Evolutionary conservation across 2,113 vertebrate genomes (phyloP).

Genomic region (Maccullochella peelii): DNA sequence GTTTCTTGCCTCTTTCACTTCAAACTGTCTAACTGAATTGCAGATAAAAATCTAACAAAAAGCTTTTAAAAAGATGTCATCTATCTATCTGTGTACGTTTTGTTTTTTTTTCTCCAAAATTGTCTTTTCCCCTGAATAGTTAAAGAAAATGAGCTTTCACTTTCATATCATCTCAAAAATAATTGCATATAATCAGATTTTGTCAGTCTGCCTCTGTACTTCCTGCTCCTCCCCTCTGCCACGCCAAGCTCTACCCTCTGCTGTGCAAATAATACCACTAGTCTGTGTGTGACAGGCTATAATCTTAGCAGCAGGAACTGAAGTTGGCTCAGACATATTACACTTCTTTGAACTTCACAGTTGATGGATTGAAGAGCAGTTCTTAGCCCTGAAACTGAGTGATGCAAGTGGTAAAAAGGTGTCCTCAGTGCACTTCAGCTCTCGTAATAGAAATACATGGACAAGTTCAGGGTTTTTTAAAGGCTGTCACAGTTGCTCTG

Average conservation of each 20-base stretch:
- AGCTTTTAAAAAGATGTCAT: conserved; percentile 1
- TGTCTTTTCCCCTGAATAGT: conserved; percentile 4
- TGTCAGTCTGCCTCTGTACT: conserved; percentile 50
- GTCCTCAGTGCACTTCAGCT: neutral
- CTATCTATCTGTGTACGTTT: neutral
- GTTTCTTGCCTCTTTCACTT: conserved; percentile 1
- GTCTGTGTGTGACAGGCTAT: conserved; percentile 64
- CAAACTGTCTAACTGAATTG: neutral
- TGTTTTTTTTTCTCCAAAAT: neutral
- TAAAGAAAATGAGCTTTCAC: conserved; percentile 47
- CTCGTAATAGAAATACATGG: neutral
- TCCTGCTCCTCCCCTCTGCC: conserved; percentile 65
- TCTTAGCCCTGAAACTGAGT: conserved; percentile 23
- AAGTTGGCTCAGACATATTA: conserved; percentile 63
- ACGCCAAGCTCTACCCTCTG: conserved; percentile 55
- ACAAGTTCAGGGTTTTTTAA: neutral
- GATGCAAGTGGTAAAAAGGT: conserved; percentile 10
- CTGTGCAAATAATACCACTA: conserved; percentile 75
- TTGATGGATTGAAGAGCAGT: conserved; percentile 52
- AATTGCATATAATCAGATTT: conserved; percentile 66
- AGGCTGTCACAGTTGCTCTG: too few relatives aligned
- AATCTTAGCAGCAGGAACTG: conserved; percentile 67
- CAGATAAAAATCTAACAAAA: conserved; percentile 5
- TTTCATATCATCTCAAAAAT: conserved; percentile 60
- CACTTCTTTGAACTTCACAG: conserved; percentile 48